Percentiles rank a stretch among this genome's conserved stretches.
phyloP scores from a whole-genome alignment of 2,797 vertebrate genomes.

The Trematomus bernacchii region DNA sequence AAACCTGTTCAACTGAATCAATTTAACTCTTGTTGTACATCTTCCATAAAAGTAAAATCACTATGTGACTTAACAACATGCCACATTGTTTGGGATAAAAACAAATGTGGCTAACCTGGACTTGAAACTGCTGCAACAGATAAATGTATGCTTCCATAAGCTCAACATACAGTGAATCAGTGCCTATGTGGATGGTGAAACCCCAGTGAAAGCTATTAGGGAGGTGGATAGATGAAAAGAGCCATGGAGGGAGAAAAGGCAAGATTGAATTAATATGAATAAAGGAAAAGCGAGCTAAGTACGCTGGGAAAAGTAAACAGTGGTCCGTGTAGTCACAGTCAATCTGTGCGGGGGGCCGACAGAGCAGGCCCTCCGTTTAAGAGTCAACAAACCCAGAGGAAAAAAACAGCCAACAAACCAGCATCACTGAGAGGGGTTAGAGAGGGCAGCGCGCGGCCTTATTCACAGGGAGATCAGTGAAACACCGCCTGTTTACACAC shows the following conservation, averaged over 20 bases:
- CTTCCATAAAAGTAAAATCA: neutral
- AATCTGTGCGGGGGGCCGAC: conserved; percentile 63
- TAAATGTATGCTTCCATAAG: conserved; percentile 17
- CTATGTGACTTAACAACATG: conserved; percentile 8
- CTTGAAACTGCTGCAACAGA: conserved; percentile 14
- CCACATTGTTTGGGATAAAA: conserved; percentile 36
- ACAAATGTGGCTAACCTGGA: conserved; percentile 17
- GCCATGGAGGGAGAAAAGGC: conserved; percentile 33
- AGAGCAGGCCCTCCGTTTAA: conserved; percentile 53
- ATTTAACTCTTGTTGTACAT: neutral
- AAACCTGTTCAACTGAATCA: neutral
- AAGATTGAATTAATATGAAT: conserved; percentile 73
- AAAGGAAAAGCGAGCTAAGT: conserved; percentile 75
- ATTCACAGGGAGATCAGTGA: conserved; percentile 76
- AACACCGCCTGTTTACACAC: conserved; percentile 66
- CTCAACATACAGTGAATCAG: conserved; percentile 27
- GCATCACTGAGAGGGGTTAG: conserved; percentile 68
- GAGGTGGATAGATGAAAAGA: conserved; percentile 42
- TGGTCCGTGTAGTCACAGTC: conserved; percentile 71
- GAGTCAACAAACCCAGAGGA: conserved; percentile 80
- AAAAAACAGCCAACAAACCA: conserved; percentile 60
- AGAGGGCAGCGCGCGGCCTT: conserved; percentile 53
- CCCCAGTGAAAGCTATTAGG: conserved; percentile 19
- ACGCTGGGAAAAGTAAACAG: conserved; percentile 88
- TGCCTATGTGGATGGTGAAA: conserved; percentile 19